Evolutionary conservation across 1,140 invertebrate genomes (phyloP).

Genomic region (Drosophila orosa): DNA sequence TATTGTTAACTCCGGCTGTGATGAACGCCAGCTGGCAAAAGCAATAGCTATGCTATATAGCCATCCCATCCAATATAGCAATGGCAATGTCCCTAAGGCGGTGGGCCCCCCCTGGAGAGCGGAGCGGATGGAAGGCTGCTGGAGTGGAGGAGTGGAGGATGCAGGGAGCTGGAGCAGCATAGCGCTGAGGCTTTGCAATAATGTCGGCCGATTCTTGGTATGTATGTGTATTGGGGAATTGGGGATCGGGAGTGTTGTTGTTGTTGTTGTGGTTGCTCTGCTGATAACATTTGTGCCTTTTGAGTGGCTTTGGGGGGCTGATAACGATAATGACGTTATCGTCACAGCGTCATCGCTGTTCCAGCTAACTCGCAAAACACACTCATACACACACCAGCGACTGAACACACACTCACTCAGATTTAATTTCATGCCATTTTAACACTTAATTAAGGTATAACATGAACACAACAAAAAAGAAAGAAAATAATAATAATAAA

Average conservation of each 20-base stretch:
- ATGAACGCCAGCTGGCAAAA: slow-evolving; percentile 10
- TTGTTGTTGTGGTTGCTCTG: slow-evolving; percentile 38
- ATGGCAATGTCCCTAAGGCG: slow-evolving; percentile 26
- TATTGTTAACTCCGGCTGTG: not conserved
- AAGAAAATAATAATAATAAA: slow-evolving; percentile 29
- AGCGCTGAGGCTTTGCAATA: slow-evolving; percentile 20
- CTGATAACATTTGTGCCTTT: slow-evolving; percentile 80
- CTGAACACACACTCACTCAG: slow-evolving; percentile 8
- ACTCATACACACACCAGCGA: not conserved
- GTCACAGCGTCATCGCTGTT: slow-evolving; percentile 61
- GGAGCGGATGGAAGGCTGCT: not conserved
- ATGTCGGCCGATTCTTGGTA: slow-evolving; percentile 37
- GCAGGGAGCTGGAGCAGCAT: slow-evolving; percentile 6
- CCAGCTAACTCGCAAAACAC: slow-evolving; percentile 17
- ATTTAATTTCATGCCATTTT: slow-evolving; percentile 75
- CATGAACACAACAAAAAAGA: slow-evolving; percentile 40
- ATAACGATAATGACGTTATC: slow-evolving; percentile 73
- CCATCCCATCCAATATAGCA: slow-evolving; percentile 6
- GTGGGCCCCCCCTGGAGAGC: slow-evolving; percentile 13
- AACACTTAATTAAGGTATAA: slow-evolving; percentile 74
- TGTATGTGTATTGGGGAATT: slow-evolving; percentile 13
- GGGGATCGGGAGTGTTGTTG: slow-evolving; percentile 29
- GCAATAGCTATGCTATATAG: not conserved
- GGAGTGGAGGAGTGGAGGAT: slow-evolving; percentile 18
- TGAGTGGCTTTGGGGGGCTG: slow-evolving; percentile 41